These are phyloP conservation scores for Ceratoteleas bidentatus DNA, from an alignment of 1,140 invertebrate genomes.

Conservation along the genomic window DNA sequence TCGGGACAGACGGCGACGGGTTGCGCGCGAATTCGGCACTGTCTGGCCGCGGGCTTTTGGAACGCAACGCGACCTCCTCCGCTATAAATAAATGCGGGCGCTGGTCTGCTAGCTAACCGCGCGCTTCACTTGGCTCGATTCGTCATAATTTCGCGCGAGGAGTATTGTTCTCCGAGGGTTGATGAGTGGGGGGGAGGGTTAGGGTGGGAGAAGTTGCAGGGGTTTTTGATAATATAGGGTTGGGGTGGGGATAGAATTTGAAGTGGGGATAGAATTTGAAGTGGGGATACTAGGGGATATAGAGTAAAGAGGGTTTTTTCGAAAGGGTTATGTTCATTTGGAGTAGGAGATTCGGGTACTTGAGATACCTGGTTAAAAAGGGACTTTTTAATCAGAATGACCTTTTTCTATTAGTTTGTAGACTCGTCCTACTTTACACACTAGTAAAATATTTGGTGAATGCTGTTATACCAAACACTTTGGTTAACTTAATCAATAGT, in stretches of 20 bases:
- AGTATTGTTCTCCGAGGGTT: conserved; percentile 55
- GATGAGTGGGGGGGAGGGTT: conserved; percentile 17
- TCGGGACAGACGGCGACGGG: conserved; percentile 15
- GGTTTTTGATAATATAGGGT: not conserved
- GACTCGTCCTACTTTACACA: too few species aligned
- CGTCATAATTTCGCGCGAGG: conserved; percentile 68
- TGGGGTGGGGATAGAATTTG: not conserved
- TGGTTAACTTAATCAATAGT: too few species aligned
- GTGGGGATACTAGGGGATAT: too few species aligned
- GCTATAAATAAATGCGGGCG: conserved; percentile 79
- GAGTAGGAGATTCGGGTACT: too few species aligned
- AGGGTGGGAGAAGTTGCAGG: conserved; percentile 8
- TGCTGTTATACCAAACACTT: too few species aligned
- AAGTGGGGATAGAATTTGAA: too few species aligned
- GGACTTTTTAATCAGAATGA: too few species aligned
- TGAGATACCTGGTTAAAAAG: too few species aligned
- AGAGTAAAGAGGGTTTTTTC: too few species aligned
- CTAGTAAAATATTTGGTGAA: too few species aligned
- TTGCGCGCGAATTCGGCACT: conserved; percentile 64
- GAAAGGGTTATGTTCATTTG: too few species aligned
- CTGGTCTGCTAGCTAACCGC: conserved; percentile 73
- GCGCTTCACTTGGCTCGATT: conserved; percentile 65
- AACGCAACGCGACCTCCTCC: conserved; percentile 77
- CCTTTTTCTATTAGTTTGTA: too few species aligned
- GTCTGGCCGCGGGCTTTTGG: conserved; percentile 72